Conservation (phyloP, 2,113 vertebrate genomes). For the Pluvialis apricaria region DNA sequence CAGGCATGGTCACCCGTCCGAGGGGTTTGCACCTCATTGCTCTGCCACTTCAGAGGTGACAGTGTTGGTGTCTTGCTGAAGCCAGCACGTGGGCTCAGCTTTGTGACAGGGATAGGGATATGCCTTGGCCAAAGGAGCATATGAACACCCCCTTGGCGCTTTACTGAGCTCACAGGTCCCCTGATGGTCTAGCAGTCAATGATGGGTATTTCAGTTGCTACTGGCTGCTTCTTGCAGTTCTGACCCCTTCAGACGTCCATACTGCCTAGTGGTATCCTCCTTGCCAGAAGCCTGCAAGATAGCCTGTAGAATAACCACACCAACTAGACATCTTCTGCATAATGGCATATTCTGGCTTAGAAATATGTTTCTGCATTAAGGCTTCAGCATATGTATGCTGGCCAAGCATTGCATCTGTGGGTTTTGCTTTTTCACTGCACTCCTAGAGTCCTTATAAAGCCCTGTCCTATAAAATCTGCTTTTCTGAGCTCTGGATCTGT, state of each 20-base stretch:
- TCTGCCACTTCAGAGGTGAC: too few species aligned
- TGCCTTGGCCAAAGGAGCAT: not conserved
- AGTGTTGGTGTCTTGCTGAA: too few species aligned
- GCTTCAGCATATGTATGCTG: not conserved
- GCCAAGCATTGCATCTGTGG: not conserved
- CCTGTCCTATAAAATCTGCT: not conserved
- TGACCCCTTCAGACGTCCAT: not conserved
- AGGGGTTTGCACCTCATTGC: too few species aligned
- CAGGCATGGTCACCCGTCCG: too few species aligned
- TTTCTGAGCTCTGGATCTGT: not conserved
- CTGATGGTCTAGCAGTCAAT: not conserved
- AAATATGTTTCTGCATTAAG: not conserved
- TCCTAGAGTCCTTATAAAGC: not conserved
- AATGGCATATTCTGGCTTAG: not conserved
- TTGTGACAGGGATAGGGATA: too few species aligned
- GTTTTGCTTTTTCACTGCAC: not conserved
- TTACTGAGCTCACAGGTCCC: not conserved
- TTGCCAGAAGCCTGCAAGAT: not conserved
- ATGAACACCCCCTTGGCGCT: not conserved
- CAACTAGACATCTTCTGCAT: not conserved
- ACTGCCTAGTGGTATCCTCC: not conserved
- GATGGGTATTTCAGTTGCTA: not conserved
- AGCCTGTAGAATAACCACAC: slow-evolving; percentile 21
- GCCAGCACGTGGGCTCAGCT: too few species aligned
- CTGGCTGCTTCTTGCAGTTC: not conserved